Evolutionary conservation across 2,797 vertebrate species (phyloP), one percentile per base, ranked within the genome.

Genomic region (Potorous gilbertii): DNA sequence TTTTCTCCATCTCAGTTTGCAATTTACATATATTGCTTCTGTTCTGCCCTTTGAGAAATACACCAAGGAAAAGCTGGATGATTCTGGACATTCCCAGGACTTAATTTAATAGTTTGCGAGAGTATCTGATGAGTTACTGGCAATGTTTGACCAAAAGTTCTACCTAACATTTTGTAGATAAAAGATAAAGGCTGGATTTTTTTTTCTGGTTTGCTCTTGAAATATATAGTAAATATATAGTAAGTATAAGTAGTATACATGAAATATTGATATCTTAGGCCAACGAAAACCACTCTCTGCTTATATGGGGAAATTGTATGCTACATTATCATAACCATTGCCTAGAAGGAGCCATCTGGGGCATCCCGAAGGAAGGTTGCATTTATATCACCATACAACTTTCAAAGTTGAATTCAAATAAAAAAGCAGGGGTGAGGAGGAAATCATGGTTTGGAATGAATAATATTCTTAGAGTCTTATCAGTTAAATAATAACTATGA

Each of bases 401-500:
- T 62, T 54, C 59, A 52, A 90, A 3, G 59, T 18, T 93, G 59
- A 94, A 93, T 89, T 96, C 66, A 98, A 90, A 93, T 62, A 94
- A 93, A 90, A 18, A 24, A 96, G 94, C 95, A 40, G 55, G 28
- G 94, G 52, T 52, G 52, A 52, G 6, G 52, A 95, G 90, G 92
- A 97, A 97, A 95, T 94, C 13, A 94, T 94, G 94, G 89, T 91
- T 95, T 97, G 54, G 94, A 97, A 97, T 98, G 97, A 98, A 97
- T 74, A 97, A 96, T 90, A 97, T 96, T 98, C 95, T 96, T 95
- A 97, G 92, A 97, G 94, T 56, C 95, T 97, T 96, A 97, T 94
- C 94, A 91, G 97, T 94, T 96, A 98, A 98, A 98, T 94, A 96
- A 91, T 96, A 95, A 46, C 95, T 94, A 97, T 98, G 96, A 98